Percentiles rank a stretch among this genome's conserved stretches.
phyloP scores from a whole-genome alignment of 2,113 vertebrate species.

The Lepidiolamprologus cunningtoni region DNA sequence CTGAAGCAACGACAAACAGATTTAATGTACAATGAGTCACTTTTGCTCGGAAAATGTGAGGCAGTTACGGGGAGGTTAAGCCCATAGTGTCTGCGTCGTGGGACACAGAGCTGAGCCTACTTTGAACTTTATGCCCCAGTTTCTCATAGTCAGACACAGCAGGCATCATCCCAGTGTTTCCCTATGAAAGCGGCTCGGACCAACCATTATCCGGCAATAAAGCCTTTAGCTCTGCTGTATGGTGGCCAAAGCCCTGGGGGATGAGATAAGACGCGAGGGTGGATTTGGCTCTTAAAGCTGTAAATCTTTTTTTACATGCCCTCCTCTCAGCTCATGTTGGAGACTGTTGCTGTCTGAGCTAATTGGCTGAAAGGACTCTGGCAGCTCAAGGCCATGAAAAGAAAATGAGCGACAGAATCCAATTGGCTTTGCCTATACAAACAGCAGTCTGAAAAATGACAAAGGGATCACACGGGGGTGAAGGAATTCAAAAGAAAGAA shows the following conservation, averaged over 20 bases:
- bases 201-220: constrained; percentile 31
- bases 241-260: constrained; percentile 38
- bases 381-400: constrained; percentile 18
- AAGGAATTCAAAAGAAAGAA: neutral
- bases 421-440: neutral
- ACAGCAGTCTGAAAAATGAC: neutral
- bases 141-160: constrained; percentile 30
- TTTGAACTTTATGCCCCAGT: constrained; percentile 42
- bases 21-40: neutral
- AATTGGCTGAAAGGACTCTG: constrained; percentile 52
- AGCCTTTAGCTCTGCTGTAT: constrained; percentile 30
- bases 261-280: constrained; percentile 37
- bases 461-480: neutral
- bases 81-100: neutral
- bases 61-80: neutral
- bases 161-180: constrained; percentile 28
- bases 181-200: constrained; percentile 33
- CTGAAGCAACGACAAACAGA: neutral
- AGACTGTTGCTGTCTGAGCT: constrained; percentile 32
- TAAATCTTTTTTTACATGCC: constrained; percentile 54
- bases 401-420: constrained; percentile 10
- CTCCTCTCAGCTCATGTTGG: constrained; percentile 21
- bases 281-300: constrained; percentile 51
- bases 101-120: constrained; percentile 5
- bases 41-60: constrained; percentile 5